Base-by-base conservation (phyloP, 2,888 invertebrate species). In the Ochropacha duplaris region DNA sequence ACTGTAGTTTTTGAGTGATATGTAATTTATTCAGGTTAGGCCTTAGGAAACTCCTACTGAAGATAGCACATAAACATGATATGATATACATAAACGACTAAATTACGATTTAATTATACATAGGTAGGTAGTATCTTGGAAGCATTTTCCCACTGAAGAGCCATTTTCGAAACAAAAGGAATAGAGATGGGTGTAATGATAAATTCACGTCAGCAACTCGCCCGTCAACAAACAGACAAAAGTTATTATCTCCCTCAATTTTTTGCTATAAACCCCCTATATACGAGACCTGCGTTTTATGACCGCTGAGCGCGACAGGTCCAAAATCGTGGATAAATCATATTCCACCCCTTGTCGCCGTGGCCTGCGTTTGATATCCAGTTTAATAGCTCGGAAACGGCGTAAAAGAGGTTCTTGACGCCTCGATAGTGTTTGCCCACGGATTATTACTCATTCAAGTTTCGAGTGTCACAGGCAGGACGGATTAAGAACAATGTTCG, bases 361-460 rank as follows among this genome's bases (percentile, higher is more conserved):
- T 68, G 60, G 69, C 61, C 80, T 82, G 83, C 71, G 73, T 74
- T 78, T 81, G 79, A 82, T 81, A 72, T 69, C 72, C 71, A 66
- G 76, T 62, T 78, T 79, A 83, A 84, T 79, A 73, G 76, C 64
- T 62, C 68, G 36, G 36, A 36, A 34, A 34, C 34, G 34, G 14
- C 34, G 73, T 76, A 81, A 81, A 73, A 66, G 71, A 62, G 62
- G 64, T 64, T 68, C 57, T 55, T 55, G 56, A 63, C 66, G 58
- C 60, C 59, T 65, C 64, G 65, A 62, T 65, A 60, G 57, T 58
- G 62, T 57, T 61, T 51, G 62, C 65, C 57, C 62, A 56, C 50
- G 63, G 58, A 28, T 57, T 59, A 57, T 28, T 59, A 57, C 31
- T 50, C 54, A 44, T 34, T 51, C 36, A 44, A 44, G 44, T 44